phyloP scores from a whole-genome alignment of 2,797 vertebrate species.

The Pipistrellus kuhlii region DNA sequence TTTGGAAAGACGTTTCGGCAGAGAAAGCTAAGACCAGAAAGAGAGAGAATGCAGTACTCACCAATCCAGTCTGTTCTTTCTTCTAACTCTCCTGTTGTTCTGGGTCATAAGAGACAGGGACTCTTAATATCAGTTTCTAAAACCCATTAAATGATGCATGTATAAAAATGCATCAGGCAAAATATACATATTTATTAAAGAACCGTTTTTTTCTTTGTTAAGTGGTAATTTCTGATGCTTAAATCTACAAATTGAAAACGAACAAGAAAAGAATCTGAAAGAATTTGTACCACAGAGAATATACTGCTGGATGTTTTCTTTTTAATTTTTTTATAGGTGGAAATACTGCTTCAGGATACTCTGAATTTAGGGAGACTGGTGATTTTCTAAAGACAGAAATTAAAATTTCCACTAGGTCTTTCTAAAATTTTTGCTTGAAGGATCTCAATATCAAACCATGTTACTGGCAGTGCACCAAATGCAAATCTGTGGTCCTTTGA shows the following conservation, averaged over 20 bases:
- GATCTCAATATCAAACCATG: not conserved
- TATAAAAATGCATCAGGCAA: not conserved
- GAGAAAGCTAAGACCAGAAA: not conserved
- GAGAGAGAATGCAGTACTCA: not conserved
- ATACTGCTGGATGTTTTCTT: not conserved
- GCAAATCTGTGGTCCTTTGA: constrained; percentile 24
- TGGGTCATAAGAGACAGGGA: not conserved
- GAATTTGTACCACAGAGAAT: not conserved
- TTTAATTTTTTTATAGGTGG: not conserved
- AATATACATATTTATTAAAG: not conserved
- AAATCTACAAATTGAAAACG: not conserved
- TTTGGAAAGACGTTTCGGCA: not conserved
- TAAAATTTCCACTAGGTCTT: not conserved
- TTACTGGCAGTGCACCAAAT: not conserved
- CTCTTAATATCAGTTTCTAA: not conserved
- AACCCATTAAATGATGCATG: not conserved
- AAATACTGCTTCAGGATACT: not conserved
- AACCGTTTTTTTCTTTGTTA: not conserved
- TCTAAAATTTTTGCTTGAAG: not conserved
- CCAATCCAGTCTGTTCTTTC: not conserved
- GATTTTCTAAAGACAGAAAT: not conserved
- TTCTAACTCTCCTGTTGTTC: not conserved
- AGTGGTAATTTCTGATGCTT: not conserved
- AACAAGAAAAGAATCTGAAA: not conserved
- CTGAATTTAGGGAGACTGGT: not conserved